These are phyloP conservation scores for Dyspetes luteomarginatus DNA, from an alignment of 2,888 invertebrate genomes.

Conservation along the genomic window DNA sequence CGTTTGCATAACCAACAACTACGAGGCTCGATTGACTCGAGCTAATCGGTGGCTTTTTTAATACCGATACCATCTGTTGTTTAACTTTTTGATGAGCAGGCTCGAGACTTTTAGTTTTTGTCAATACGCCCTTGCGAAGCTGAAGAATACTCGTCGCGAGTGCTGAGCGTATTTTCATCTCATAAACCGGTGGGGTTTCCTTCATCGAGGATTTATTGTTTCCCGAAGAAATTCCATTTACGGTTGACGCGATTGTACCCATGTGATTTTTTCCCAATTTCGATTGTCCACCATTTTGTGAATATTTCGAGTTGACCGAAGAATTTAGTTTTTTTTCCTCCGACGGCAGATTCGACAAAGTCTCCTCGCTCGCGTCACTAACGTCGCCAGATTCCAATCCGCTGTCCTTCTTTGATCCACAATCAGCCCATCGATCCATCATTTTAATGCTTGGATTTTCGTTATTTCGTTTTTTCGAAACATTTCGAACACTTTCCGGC, in stretches of 20 bases:
- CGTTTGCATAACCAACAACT: slow-evolving; percentile 68
- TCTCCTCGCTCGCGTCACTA: slow-evolving; percentile 81
- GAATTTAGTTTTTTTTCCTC: slow-evolving; percentile 11
- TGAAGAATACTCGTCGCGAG: slow-evolving; percentile 77
- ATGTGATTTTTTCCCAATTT: neutral
- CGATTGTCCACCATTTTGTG: neutral
- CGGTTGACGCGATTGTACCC: neutral
- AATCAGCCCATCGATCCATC: slow-evolving; percentile 70
- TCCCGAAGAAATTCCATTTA: neutral
- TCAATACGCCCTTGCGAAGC: slow-evolving; percentile 72
- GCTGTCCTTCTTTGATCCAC: slow-evolving; percentile 81
- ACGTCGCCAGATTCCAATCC: slow-evolving; percentile 83
- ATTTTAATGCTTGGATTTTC: slow-evolving; percentile 41
- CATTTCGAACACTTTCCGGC: slow-evolving; percentile 39
- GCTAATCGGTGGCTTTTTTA: slow-evolving; percentile 84
- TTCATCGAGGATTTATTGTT: slow-evolving; percentile 15
- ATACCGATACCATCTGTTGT: slow-evolving; percentile 84
- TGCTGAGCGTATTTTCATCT: slow-evolving; percentile 78
- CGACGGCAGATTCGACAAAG: neutral
- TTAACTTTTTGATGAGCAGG: slow-evolving; percentile 17
- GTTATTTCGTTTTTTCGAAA: slow-evolving; percentile 13
- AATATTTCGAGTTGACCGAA: neutral
- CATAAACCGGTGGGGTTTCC: slow-evolving; percentile 63
- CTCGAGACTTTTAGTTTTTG: slow-evolving; percentile 74
- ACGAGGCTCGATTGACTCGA: slow-evolving; percentile 66